Conservation (phyloP, 1,140 invertebrate species). For the Macrobrachium nipponense region DNA sequence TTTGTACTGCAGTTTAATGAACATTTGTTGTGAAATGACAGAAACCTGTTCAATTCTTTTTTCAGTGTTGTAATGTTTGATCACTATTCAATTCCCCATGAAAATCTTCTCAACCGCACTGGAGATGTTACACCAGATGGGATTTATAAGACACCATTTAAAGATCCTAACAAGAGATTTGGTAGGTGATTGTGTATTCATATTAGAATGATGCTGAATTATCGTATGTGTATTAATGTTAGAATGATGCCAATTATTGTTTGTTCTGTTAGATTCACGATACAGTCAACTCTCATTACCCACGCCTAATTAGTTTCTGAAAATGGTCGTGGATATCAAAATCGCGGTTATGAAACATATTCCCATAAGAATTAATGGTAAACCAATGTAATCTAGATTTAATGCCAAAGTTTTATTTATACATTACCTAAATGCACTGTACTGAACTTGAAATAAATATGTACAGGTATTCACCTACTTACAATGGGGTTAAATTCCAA, state of each 20-base stretch:
- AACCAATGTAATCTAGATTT: too few species aligned
- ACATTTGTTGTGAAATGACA: background rate
- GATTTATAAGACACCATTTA: slow-evolving; percentile 78
- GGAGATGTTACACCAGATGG: slow-evolving; percentile 89
- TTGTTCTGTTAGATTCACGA: too few species aligned
- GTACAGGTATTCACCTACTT: too few species aligned
- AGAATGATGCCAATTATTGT: background rate
- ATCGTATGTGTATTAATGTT: background rate
- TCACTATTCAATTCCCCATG: slow-evolving; percentile 84
- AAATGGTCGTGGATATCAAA: too few species aligned
- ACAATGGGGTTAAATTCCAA: too few species aligned
- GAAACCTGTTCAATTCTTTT: slow-evolving; percentile 48
- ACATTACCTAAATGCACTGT: too few species aligned
- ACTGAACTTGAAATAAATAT: too few species aligned
- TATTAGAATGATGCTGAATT: background rate
- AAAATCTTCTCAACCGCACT: slow-evolving; percentile 85
- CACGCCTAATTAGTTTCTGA: too few species aligned
- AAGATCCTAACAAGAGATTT: slow-evolving; percentile 82
- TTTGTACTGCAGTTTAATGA: background rate
- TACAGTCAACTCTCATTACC: too few species aligned
- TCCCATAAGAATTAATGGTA: too few species aligned
- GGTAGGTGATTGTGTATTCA: slow-evolving; percentile 67
- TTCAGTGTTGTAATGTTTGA: slow-evolving; percentile 86
- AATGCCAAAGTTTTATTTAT: too few species aligned
- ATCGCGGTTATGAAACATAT: too few species aligned